Evolutionary conservation across 1,140 invertebrate species (phyloP), one percentile per base, ranked within the genome.

Genomic region (Zaprionus camerounensis): DNA sequence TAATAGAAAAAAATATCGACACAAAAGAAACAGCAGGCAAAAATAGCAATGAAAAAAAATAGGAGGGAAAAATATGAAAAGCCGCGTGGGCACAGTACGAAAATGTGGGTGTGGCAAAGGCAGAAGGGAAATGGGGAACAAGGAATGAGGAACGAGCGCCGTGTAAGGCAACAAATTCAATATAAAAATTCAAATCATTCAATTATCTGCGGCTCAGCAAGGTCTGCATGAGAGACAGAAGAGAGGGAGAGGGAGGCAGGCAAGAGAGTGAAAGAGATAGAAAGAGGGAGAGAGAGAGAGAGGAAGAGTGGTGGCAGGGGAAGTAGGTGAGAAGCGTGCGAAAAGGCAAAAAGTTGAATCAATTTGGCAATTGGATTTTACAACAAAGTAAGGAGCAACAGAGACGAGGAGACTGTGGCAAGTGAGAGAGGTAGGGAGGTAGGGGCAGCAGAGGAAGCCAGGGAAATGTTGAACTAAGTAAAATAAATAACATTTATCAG

Each of bases 121-220:
- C 0, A n/a, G 41, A 6, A 5, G 38, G n/a, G 38, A 22, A 20
- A 22, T 22, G 20, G 20, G 2, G 20, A n/a, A 6, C 0, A 5
- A n/a, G 38, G 15, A 17, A 7, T 6, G n/a, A 44, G 46, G 20
- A 11, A 12, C 22, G 53, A 15, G 22, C 53, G 7, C 22, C 71
- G 55, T 72, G 46, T 66, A 66, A 65, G 41, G 61, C 46, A 20
- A 53, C 15, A 91, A 85, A 91, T 85, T 91, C 86, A 90, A 90
- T 91, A 90, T 85, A 90, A 91, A 90, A 90, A 90, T 90, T 90
- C 85, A 90, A 90, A 90, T 90, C 85, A 90, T 90, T 90, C 86
- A 90, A 90, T 90, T 90, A 90, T 90, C 86, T 88, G 85, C 65
- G 86, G 86, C 86, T 85, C 82, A 85, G 70, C 80, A 67, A 71